phyloP scores from a whole-genome alignment of 2,797 vertebrate genomes.

The Acestrorhynchus altus region DNA sequence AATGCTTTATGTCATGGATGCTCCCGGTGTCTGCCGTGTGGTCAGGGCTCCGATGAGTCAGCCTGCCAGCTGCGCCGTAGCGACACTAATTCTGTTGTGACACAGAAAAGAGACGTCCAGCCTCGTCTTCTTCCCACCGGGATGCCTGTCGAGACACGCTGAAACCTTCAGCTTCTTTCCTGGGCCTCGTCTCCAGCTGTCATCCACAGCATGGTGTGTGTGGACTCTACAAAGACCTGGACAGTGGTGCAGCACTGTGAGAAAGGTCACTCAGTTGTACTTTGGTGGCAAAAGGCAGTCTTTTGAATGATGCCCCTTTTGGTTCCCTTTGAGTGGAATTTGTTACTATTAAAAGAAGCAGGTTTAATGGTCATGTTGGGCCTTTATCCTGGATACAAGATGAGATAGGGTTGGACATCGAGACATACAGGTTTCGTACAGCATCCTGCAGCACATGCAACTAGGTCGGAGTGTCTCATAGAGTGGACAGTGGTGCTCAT shows the following conservation, averaged over 20 bases:
- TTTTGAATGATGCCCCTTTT: too few species aligned
- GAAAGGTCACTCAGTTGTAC: background rate
- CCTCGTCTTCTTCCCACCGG: slow-evolving; percentile 29
- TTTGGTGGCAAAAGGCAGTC: background rate
- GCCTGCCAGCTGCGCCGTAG: slow-evolving; percentile 17
- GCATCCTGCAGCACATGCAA: too few species aligned
- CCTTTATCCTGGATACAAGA: too few species aligned
- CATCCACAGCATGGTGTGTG: background rate
- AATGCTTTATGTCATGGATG: slow-evolving; percentile 24
- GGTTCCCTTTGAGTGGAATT: too few species aligned
- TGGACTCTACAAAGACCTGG: background rate
- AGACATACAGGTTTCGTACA: too few species aligned
- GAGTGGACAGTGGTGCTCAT: too few species aligned
- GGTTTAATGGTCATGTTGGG: too few species aligned
- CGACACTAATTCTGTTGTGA: slow-evolving; percentile 50
- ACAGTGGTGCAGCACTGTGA: background rate
- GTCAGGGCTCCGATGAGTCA: slow-evolving; percentile 30
- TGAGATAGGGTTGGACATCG: too few species aligned
- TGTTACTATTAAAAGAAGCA: too few species aligned
- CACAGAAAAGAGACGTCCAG: slow-evolving; percentile 24
- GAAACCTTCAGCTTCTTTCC: slow-evolving; percentile 22
- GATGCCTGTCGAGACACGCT: slow-evolving; percentile 22
- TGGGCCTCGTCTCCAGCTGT: slow-evolving; percentile 16
- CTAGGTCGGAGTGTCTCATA: too few species aligned
- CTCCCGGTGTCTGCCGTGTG: background rate